Conservation (phyloP, 2,797 vertebrate species). For the Pseudochirops corinnae region DNA sequence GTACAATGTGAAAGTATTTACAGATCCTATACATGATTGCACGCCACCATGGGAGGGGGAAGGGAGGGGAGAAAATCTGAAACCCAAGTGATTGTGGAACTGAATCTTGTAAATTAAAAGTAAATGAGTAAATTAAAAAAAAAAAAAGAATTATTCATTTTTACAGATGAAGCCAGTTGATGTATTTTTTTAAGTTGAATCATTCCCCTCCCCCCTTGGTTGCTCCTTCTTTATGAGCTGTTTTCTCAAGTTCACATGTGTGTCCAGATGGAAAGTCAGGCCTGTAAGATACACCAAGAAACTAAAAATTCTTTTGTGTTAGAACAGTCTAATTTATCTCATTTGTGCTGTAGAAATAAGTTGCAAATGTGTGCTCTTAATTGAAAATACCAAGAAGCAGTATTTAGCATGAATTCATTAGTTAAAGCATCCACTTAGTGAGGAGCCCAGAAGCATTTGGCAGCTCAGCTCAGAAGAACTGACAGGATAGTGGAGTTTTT, state of each 20-base stretch:
- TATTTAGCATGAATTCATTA: slow-evolving; percentile 36
- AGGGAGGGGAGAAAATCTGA: no score
- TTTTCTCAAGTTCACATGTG: background rate
- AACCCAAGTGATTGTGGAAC: no score
- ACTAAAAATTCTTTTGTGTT: background rate
- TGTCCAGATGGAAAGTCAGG: slow-evolving; percentile 10
- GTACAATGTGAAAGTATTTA: no score
- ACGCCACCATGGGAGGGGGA: no score
- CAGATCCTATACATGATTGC: no score
- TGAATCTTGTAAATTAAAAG: no score
- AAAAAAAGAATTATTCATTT: slow-evolving; percentile 49
- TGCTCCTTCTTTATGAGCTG: background rate
- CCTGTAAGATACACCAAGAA: slow-evolving; percentile 5
- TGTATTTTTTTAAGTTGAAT: background rate
- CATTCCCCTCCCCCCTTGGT: fast-evolving
- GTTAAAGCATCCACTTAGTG: slow-evolving; percentile 74
- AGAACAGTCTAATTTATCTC: background rate
- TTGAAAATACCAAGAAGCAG: slow-evolving; percentile 52
- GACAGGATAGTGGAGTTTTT: slow-evolving; percentile 52
- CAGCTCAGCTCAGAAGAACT: slow-evolving; percentile 65
- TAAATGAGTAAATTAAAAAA: no score
- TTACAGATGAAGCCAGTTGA: background rate
- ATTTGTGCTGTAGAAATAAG: slow-evolving; percentile 44
- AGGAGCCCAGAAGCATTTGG: slow-evolving; percentile 65
- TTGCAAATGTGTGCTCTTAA: slow-evolving; percentile 69